phyloP scores from a whole-genome alignment of 2,888 invertebrate genomes.

The Diplazon laetatorius region DNA sequence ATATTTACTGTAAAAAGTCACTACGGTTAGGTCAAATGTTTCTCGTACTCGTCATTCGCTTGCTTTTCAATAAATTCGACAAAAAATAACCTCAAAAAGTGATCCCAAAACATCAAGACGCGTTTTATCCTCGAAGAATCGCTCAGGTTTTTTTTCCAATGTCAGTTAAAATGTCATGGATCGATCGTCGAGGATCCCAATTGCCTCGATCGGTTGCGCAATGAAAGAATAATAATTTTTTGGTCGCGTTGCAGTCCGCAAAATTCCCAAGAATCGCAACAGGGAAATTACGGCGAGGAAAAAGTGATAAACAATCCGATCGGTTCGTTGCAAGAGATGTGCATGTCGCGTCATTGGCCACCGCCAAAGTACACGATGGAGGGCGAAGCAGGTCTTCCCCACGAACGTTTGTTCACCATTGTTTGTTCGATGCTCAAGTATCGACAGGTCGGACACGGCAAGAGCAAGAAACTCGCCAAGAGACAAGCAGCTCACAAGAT shows the following conservation, averaged over 20 bases:
- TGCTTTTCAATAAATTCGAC: no score
- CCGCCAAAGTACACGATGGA: conserved; percentile 96
- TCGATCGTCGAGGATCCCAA: no score
- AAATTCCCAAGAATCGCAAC: conserved; percentile 80
- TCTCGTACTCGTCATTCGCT: no score
- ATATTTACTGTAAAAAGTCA: no score
- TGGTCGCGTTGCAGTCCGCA: conserved; percentile 80
- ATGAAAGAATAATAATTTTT: no score
- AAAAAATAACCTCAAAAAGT: no score
- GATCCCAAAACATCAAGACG: no score
- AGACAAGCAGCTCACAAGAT: conserved; percentile 97
- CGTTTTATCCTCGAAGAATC: no score
- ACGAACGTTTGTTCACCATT: conserved; percentile 96
- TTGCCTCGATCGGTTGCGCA: no score
- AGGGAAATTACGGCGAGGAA: conserved; percentile 85
- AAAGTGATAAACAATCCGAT: conserved; percentile 96
- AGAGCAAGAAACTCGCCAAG: conserved; percentile 98
- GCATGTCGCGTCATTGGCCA: conserved; percentile 97
- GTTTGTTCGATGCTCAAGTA: conserved; percentile 94
- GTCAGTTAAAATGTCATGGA: no score
- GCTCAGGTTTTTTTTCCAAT: no score
- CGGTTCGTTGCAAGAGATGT: conserved; percentile 97
- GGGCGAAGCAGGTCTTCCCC: conserved; percentile 94
- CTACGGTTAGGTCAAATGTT: no score
- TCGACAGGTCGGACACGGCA: conserved; percentile 93